These are phyloP conservation scores for Myotis planiceps DNA, from an alignment of 2,797 vertebrate species.

Conservation along the genomic window DNA sequence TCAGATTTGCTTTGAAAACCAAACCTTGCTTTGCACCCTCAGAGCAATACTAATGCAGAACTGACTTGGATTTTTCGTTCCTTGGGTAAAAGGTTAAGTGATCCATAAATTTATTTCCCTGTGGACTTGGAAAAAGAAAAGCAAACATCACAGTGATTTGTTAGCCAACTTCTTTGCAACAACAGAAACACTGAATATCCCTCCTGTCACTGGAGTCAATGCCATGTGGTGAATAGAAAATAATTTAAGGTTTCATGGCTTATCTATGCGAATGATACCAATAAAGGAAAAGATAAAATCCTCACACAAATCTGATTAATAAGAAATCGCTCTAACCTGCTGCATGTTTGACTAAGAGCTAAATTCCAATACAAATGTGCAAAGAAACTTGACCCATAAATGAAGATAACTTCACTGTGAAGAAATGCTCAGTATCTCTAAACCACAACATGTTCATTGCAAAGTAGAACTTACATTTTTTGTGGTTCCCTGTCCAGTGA, in stretches of 20 bases:
- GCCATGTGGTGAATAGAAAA: conserved; percentile 45
- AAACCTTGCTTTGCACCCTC: conserved; percentile 32
- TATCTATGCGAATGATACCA: conserved; percentile 22
- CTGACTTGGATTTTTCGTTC: conserved; percentile 77
- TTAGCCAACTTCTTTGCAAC: conserved; percentile 71
- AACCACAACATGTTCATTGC: conserved; percentile 26
- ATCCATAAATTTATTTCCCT: conserved; percentile 81
- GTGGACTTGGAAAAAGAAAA: conserved; percentile 75
- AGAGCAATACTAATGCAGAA: conserved; percentile 70
- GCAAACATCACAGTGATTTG: conserved; percentile 76
- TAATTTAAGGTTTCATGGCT: conserved; percentile 47
- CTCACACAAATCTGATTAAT: conserved; percentile 74
- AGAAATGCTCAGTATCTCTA: conserved; percentile 28
- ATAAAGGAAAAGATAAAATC: conserved; percentile 66
- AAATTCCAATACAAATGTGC: conserved; percentile 68
- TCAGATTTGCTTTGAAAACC: conserved; percentile 62
- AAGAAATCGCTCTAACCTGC: conserved; percentile 60
- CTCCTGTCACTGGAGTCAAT: conserved; percentile 44
- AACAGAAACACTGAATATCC: conserved; percentile 56
- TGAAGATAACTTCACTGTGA: conserved; percentile 28
- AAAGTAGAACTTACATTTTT: conserved; percentile 49
- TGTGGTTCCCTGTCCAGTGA: conserved; percentile 50
- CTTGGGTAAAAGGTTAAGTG: conserved; percentile 80
- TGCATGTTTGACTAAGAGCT: conserved; percentile 51
- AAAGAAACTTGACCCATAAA: conserved; percentile 57